phyloP scores from a whole-genome alignment of 2,113 vertebrate species.

The Laticauda laticaudata region DNA sequence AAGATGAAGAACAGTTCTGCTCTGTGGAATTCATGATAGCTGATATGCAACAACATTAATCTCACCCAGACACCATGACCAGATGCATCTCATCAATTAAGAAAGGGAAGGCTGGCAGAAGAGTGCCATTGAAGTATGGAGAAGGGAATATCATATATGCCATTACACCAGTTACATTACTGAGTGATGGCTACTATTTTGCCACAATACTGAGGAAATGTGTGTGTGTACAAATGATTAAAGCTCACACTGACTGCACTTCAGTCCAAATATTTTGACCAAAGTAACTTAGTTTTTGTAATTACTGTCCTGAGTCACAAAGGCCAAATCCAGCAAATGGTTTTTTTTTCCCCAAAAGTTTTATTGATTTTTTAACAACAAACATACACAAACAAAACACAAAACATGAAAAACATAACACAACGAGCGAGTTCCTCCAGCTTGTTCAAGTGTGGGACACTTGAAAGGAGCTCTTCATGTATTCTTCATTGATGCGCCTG shows the following conservation, averaged over 20 bases:
- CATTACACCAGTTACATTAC: not conserved
- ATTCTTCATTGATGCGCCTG: too few species aligned
- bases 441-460: too few species aligned
- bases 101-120: not conserved
- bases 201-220: not conserved
- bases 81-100: not conserved
- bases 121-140: not conserved
- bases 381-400: too few species aligned
- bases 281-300: not conserved
- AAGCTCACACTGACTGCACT: not conserved
- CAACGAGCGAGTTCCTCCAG: too few species aligned
- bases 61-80: not conserved
- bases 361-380: too few species aligned
- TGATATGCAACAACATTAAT: not conserved
- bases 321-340: not conserved
- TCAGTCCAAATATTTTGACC: not conserved
- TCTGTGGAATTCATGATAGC: not conserved
- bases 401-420: too few species aligned
- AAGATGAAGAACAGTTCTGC: not conserved
- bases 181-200: not conserved
- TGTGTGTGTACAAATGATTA: not conserved
- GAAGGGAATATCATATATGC: not conserved
- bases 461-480: too few species aligned
- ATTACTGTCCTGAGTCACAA: not conserved
- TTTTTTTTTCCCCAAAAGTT: too few species aligned